Evolutionary conservation across 2,797 vertebrate species (phyloP), one percentile per base, ranked within the genome.

Genomic region (Artibeus jamaicensis): DNA sequence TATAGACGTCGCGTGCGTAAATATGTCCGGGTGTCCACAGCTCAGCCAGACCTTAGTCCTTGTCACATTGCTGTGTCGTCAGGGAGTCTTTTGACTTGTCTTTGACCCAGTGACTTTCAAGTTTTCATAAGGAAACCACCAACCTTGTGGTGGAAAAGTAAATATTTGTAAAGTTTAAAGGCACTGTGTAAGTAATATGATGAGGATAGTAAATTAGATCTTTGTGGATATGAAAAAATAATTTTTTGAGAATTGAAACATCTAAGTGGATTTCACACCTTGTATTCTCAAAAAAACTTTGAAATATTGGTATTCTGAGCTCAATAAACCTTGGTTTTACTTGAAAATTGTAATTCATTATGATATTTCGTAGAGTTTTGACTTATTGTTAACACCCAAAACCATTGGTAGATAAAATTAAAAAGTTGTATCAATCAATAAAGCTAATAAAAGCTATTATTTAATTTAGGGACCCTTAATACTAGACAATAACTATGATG

Each of bases 291-390:
- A 78, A 90, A 53, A 68, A 70, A 70, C 16, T 86, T 89, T n/a
- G 15, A 67, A 67, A 81, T 37, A 44, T 37, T 44, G 12, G 37
- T 95, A 57, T 76, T 67, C 39, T 46, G n/a, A 77, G 50, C 53
- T 37, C 14, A 91, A 81, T 93, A 89, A 86, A 79, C 10, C 8
- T 16, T 86, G 3, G 24, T 86, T 92, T 89, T 84, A 48, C 62
- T 87, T 90, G 68, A 78, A 83, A 86, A 90, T 83, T 81, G 18
- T 21, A 93, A 48, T 93, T 79, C 34, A 65, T n/a, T 65, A 46
- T 48, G 39, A 70, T 4, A 48, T 94, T 83, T 70, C 12, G 44
- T 89, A 86, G 62, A 89, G 70, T 86, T 93, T 86, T 71, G 21
- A 65, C 55, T 93, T 81, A 32, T 46, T 89, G 3, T 70, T 89